Evolutionary conservation across 2,888 invertebrate genomes (phyloP).

Genomic region (Eupithecia inturbata): DNA sequence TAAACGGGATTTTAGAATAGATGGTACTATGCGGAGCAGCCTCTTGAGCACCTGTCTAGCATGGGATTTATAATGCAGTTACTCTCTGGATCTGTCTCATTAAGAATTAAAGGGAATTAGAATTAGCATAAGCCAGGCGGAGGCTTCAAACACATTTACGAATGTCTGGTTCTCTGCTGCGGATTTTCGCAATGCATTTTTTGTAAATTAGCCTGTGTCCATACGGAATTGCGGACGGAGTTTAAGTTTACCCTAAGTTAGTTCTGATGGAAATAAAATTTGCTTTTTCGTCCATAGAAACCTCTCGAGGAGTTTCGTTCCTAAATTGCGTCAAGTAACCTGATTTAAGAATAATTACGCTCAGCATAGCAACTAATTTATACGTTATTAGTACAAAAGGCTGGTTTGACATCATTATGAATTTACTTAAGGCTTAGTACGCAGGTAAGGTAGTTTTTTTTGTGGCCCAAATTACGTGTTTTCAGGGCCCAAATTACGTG

Average conservation of each 20-base stretch:
- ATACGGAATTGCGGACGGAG: background rate
- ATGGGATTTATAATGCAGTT: constrained; percentile 20
- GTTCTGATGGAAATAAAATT: background rate
- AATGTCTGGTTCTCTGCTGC: background rate
- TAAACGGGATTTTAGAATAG: constrained; percentile 25
- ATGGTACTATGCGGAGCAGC: constrained; percentile 27
- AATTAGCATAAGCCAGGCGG: constrained; percentile 15
- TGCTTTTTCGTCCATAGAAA: background rate
- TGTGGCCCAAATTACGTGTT: constrained; percentile 6
- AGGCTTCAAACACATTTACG: constrained; percentile 13
- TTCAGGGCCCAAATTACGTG: constrained; percentile 24
- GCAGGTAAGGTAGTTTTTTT: background rate
- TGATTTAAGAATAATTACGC: constrained; percentile 7
- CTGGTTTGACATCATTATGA: constrained; percentile 14
- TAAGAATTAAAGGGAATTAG: constrained; percentile 27
- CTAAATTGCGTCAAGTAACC: background rate
- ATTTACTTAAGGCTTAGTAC: too few species aligned
- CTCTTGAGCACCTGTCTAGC: constrained; percentile 24
- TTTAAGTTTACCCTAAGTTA: background rate
- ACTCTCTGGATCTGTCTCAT: constrained; percentile 27
- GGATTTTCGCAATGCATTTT: background rate
- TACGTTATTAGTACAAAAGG: constrained; percentile 3
- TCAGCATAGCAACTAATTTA: background rate
- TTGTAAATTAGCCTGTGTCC: background rate
- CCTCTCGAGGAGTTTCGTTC: background rate